Evolutionary conservation across 2,888 invertebrate genomes (phyloP), one percentile per base, ranked within the genome.

Genomic region (Colletes collaris): DNA sequence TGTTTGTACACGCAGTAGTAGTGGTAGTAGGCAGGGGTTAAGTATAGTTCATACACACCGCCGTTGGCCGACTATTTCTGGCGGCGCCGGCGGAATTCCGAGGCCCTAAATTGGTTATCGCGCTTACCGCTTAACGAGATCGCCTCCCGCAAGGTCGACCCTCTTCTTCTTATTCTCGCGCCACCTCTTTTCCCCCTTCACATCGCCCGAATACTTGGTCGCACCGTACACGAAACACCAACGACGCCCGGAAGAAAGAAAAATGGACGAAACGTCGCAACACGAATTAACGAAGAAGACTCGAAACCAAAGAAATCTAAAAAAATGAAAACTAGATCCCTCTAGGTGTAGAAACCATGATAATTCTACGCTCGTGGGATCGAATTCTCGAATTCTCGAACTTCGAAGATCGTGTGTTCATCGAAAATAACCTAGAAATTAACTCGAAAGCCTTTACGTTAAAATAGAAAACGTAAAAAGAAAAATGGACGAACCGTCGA

Each of bases 61-160:
- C 81, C 76, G 85, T 78, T 73, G 79, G 67, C 82, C 75, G 85
- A 87, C 91, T 92, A 92, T 92, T 92, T 92, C 85, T 86, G 89
- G 89, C 90, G 89, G 89, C 89, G 89, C 89, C 90, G 86, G 89
- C 89, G 76, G 91, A 91, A 91, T 92, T 91, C 89, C 91, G 88
- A 89, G 89, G 88, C 88, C 91, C 91, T 91, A 91, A 91, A 91
- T 92, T 91, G 91, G 92, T 89, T 91, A 92, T 91, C 90, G 88
- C 84, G 85, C 85, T 86, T 85, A 88, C 85, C 86, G 84, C 85
- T 89, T 87, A 88, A 89, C 88, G 84, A 87, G 87, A 89, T 88
- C 87, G 73, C 79, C 76, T 72, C 79, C 82, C 80, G 81, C 91
- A 90, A 90, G 90, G 91, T 90, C 89, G 87, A 85, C 81, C 82